Evolutionary conservation across 1,140 invertebrate genomes (phyloP), one percentile per base, ranked within the genome.

Genomic region (Zophobas atratus): DNA sequence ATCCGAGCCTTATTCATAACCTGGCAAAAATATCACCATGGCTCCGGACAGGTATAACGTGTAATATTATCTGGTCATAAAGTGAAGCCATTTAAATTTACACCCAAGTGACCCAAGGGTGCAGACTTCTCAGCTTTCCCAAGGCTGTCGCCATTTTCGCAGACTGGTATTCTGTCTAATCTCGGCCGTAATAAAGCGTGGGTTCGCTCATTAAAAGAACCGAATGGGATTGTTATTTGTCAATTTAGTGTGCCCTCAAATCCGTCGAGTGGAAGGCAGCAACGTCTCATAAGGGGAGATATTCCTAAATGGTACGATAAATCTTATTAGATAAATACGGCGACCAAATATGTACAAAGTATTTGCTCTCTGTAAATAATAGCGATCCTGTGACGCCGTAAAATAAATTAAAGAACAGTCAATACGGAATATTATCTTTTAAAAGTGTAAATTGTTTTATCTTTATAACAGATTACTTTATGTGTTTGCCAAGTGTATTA

Each of bases 381-480:
- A 46, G 35, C 49, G 71, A 73, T 55, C 34, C 35, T 73, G 41
- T 73, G 71, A 73, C 71, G 71, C 49, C 49, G 71, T 73, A 73
- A 73, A 73, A 73, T 73, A 73, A 73, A 73, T 73, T 73, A 73
- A 43, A 73, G 33, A 73, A 73, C 71, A 73, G 71, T 73, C 71
- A 73, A 73, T 73, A 73, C 71, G 49, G 55, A 53, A 55, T 73
- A 73, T 73, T 73, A 73, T 73, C 71, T 73, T 73, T 73, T 73
- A 73, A 73, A 73, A 53, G 71, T 73, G 71, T 73, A 73, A 73
- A 73, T 73, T 73, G 71, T 73, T 73, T 73, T 73, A 73, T 73
- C 71, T 73, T 73, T 73, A 73, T 56, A 73, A 73, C 55, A 73
- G 71, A 73, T 73, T 73, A 56, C 71, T 73, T 73, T 73, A 73